These are phyloP conservation scores for Campylomormyrus numenius DNA, from an alignment of 2,113 vertebrate species.

Conservation along the genomic window DNA sequence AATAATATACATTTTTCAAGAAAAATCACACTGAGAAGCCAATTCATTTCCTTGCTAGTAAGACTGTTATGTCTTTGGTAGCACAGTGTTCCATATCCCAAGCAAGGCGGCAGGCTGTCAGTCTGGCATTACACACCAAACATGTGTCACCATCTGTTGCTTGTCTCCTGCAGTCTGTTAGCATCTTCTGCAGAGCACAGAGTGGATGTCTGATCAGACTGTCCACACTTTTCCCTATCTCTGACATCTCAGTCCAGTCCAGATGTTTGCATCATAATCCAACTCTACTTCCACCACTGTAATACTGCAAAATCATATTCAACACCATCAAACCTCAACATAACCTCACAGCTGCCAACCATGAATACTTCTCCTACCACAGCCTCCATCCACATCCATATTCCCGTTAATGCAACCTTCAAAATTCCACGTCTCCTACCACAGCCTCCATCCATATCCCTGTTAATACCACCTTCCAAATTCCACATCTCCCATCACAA, in stretches of 20 bases:
- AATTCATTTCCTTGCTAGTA: background rate
- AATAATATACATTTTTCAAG: background rate
- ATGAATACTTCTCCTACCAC: background rate
- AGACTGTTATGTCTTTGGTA: background rate
- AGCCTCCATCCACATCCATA: background rate
- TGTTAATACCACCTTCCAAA: background rate
- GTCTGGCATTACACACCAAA: background rate
- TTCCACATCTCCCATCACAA: background rate
- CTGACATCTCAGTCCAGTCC: background rate
- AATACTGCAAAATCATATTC: background rate
- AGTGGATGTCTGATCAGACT: background rate
- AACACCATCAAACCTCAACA: background rate
- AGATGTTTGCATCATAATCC: background rate
- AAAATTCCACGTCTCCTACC: background rate
- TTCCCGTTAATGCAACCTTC: background rate
- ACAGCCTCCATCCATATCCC: background rate
- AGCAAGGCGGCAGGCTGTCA: background rate
- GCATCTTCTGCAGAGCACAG: background rate
- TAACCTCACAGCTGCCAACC: background rate
- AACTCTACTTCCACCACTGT: background rate
- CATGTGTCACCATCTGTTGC: constrained; percentile 8
- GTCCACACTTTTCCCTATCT: background rate
- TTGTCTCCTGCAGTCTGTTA: background rate
- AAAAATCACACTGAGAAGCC: background rate
- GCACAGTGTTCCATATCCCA: constrained; percentile 7